Base-by-base conservation (phyloP, 2,797 vertebrate genomes). In the Nannoperca australis region DNA sequence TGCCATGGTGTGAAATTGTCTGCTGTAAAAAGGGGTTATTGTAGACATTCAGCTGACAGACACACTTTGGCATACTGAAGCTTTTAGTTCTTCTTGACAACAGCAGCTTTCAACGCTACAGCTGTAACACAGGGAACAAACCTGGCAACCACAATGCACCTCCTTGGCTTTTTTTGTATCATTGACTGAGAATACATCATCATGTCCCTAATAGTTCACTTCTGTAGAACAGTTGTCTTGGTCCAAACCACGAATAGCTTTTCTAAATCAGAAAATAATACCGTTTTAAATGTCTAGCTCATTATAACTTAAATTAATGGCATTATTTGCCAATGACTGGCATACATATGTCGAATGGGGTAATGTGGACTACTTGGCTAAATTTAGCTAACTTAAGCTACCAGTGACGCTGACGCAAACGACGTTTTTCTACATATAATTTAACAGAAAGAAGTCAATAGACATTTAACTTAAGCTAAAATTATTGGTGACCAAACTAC, bases 391-490 rank as follows among this genome's bases (percentile, higher is more conserved):
- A 30, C 45, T n/a, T 45, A 38, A 34, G 5, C n/a, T 24, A 74
- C 45, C 12, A 18, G 7, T 54, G 2, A 32, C 20, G 15, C 15
- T 18, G 2, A 58, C 24, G 15, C 22, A 22, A 58, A 58, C 12
- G 6, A 17, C 3, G 15, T 27, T 11, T 47, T 60, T 62, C 2
- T 49, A 24, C 5, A 47, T 0, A n/a, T 8, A 27, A 32, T 38
- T 20, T 24, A 34, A 14, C 38, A 53, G 32, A 40, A 47, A 49
- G 11, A 0, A 42, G 20, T 65, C 3, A 8, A 13, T n/a, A 49
- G 42, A 18, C 9, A 47, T 40, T 40, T 64, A 4, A 78, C 54
- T 12, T 13, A 34, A 61, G 24, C 38, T 54, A 34, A 67, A 55
- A 1, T 58, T 36, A 53, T 22, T 15, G 4, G 44, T 44, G 40